Conservation (phyloP, 2,113 vertebrate genomes). For the Bufo bufo region DNA sequence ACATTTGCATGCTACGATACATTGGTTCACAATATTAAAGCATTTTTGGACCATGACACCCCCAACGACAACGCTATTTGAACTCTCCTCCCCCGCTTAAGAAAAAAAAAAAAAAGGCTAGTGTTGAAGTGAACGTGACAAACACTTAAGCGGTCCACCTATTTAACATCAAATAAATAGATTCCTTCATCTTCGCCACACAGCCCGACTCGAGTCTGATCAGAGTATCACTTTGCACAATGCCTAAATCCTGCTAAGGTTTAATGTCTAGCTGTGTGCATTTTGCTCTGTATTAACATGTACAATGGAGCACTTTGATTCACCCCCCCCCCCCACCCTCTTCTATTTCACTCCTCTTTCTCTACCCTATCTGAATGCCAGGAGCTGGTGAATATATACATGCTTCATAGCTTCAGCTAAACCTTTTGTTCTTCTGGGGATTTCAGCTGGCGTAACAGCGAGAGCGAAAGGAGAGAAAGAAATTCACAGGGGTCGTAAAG, state of each 20-base stretch:
- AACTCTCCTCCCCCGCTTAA: background rate
- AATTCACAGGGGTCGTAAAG: constrained; percentile 84
- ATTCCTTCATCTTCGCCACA: constrained; percentile 61
- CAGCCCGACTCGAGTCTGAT: constrained; percentile 71
- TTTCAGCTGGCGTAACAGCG: constrained; percentile 81
- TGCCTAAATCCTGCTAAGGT: constrained; percentile 83
- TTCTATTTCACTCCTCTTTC: constrained; percentile 66
- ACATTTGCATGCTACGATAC: background rate
- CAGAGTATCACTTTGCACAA: constrained; percentile 82
- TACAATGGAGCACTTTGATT: constrained; percentile 85
- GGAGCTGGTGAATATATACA: constrained; percentile 86
- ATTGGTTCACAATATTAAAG: background rate
- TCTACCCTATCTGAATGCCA: constrained; percentile 77
- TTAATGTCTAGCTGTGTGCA: constrained; percentile 84
- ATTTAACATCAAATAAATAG: constrained; percentile 43
- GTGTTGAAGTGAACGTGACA: constrained; percentile 23
- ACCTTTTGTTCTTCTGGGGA: constrained; percentile 86
- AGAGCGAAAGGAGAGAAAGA: constrained; percentile 79
- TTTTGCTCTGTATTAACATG: constrained; percentile 86
- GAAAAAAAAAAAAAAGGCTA: constrained; percentile 4
- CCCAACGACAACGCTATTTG: background rate
- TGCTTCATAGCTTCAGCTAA: constrained; percentile 88
- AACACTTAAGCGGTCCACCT: constrained; percentile 29
- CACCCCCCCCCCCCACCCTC: constrained; percentile 65
- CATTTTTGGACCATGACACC: background rate